Evolutionary conservation across 2,888 invertebrate genomes (phyloP).

Genomic region (Chymomyza amoena): DNA sequence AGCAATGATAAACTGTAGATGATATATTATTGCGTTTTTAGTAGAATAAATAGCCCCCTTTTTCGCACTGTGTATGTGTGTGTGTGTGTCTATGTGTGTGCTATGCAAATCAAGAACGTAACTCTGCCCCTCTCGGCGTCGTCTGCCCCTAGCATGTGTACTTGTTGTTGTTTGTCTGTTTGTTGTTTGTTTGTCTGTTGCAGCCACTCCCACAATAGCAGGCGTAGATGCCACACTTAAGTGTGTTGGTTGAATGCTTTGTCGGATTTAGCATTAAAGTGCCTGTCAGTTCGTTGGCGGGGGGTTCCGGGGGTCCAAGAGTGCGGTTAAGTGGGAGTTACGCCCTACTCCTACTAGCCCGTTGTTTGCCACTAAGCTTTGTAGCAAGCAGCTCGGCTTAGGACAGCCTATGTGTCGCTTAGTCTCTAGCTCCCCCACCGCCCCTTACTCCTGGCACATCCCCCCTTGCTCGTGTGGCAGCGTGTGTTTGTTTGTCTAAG

Average conservation of each 20-base stretch:
- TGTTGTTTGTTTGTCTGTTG: conserved; percentile 9
- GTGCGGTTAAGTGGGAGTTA: not conserved
- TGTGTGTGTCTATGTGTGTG: not conserved
- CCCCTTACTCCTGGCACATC: not conserved
- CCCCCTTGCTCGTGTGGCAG: not conserved
- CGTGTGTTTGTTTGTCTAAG: conserved; percentile 30
- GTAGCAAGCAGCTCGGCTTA: conserved; percentile 22
- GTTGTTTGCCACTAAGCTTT: conserved; percentile 32
- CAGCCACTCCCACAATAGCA: not conserved
- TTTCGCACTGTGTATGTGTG: conserved; percentile 2
- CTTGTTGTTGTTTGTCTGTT: conserved; percentile 18
- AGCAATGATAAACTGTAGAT: conserved; percentile 75
- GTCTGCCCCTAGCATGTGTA: not conserved
- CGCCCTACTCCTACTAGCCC: not conserved
- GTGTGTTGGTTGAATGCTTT: conserved; percentile 44
- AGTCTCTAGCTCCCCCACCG: not conserved
- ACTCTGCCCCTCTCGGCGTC: not conserved
- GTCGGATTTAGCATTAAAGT: conserved; percentile 49
- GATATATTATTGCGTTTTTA: conserved; percentile 74
- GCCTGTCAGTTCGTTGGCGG: not conserved
- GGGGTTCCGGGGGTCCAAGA: not conserved
- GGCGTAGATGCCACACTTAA: conserved; percentile 44
- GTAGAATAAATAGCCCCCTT: conserved; percentile 57
- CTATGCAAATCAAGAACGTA: not conserved
- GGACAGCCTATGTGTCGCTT: not conserved